A percentile compares a stretch with the other conserved stretches of the same genome.
These are phyloP conservation scores for Melanotaenia trifasciata DNA, from an alignment of 2,797 vertebrate species.

Conservation along the genomic window DNA sequence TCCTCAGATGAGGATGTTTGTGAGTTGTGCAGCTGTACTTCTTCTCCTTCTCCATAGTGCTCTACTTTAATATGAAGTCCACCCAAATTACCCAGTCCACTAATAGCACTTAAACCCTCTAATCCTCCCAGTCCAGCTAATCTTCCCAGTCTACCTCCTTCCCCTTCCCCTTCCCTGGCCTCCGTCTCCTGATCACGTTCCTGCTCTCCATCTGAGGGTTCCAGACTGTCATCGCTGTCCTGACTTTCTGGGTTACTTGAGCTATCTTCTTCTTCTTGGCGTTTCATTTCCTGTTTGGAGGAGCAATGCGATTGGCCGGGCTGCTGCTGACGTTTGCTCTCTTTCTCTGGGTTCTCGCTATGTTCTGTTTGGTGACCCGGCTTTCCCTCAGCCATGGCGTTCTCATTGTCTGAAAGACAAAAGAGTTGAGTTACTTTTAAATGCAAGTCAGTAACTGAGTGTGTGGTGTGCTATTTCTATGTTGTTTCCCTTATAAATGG, in stretches of 20 bases:
- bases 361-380: constrained; percentile 90
- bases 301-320: constrained; percentile 86
- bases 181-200: constrained; percentile 82
- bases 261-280: constrained; percentile 93
- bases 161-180: constrained; percentile 79
- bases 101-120: constrained; percentile 81
- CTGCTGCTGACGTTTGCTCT: constrained; percentile 89
- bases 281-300: constrained; percentile 91
- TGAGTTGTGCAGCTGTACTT: constrained; percentile 88
- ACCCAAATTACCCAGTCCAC: constrained; percentile 87
- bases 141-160: constrained; percentile 76
- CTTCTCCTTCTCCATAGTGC: constrained; percentile 93
- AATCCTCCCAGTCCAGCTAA: constrained; percentile 78
- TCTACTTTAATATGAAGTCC: constrained; percentile 98
- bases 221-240: constrained; percentile 96
- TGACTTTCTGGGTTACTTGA: constrained; percentile 97
- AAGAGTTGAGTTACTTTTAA: not conserved
- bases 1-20: constrained; percentile 86
- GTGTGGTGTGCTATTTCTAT: no score
- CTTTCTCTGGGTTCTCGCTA: constrained; percentile 91
- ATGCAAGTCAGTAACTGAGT: no score
- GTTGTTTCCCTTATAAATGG: no score
- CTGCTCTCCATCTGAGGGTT: constrained; percentile 91
- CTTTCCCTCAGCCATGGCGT: constrained; percentile 93
- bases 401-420: constrained; percentile 91